Base-by-base conservation (phyloP, 2,888 invertebrate genomes). In the Drosophila anomalipes region DNA sequence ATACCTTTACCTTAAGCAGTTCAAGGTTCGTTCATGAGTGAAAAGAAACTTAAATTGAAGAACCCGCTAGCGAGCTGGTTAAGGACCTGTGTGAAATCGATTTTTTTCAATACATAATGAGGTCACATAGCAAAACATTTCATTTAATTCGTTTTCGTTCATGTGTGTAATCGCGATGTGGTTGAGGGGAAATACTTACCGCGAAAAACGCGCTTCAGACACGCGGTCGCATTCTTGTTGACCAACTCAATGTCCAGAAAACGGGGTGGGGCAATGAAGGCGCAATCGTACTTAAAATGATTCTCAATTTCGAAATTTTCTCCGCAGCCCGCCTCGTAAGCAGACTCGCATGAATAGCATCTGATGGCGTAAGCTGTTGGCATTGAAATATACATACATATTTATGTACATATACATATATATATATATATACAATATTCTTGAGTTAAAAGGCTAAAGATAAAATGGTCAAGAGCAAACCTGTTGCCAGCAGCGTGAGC, bases 271-370 rank as follows among this genome's bases (percentile, higher is more conserved):
- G 87, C 86, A 22, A 82, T 89, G 28, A 82, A 87, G 62, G 87
- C 82, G 71, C 93, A 93, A 76, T 93, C 91, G 69, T 85, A 83
- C 70, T 92, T 93, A 76, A 91, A 92, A 81, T 91, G 71, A 47
- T 88, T 85, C 58, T 92, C 91, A 56, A 77, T 59, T 26, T 89
- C 83, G 76, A 93, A 93, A 60, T 91, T 79, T 64, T 91, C 91
- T 54, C 91, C 92, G 60, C 92, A 93, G 63, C 86, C 89, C 39
- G 82, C 32, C 71, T 93, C 89, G 74, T 91, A 90, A 44, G 83
- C 87, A 16, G 93, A 93, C 76, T 93, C 93, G 73, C 93, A 93
- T 65, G 91, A 83, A 68, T 92, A 93, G 72, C 93, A 93, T 64
- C 85, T 87, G 73, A 93, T 91, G 79, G 92, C 92, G 67, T 81